Evolutionary conservation across 1,140 invertebrate species (phyloP), one percentile per base, ranked within the genome.

Genomic region (Bombus pascuorum): DNA sequence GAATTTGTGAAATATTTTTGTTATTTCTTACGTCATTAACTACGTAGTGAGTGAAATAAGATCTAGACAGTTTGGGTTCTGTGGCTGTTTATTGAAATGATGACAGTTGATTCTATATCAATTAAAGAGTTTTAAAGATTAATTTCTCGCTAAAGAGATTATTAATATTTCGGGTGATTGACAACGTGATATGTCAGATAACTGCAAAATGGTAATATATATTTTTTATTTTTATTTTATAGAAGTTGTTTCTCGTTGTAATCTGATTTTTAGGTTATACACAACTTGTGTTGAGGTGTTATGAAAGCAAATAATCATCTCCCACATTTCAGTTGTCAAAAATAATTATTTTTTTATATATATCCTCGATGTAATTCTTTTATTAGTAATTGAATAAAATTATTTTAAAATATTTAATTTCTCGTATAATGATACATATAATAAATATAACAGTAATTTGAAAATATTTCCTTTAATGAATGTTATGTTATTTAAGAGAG

Each of bases 181-280:
- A 47, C n/a, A 82, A 62, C 25, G 71, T 37, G 83, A 87, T 84
- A 80, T 89, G 57, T 86, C 65, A 53, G 62, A 88, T 78, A 85
- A 79, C 80, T 85, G 84, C 32, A 91, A 81, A 89, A 93, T 93
- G 93, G 93, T 93, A 89, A 92, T 65, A 71, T 47, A 39, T 39
- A 71, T 70, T 32, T n/a, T 71, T 62, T 32, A 68, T 57, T 47
- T 79, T 4, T 44, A 37, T 74, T 9, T 44, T 72, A 15, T 34
- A 12, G 13, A 57, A 34, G 65, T 85, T 53, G 10, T 39, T 71
- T 39, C 37, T 77, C 8, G 57, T 59, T 42, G 32, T 28, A 39
- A 53, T 44, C 25, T 53, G 32, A 37, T 47, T 74, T 72, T 28
- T 71, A 77, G 79, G 79, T 87, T 86, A 83, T 77, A 25, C 44